These are phyloP conservation scores for Oncorhynchus keta DNA, from an alignment of 2,113 vertebrate genomes.

Conservation along the genomic window DNA sequence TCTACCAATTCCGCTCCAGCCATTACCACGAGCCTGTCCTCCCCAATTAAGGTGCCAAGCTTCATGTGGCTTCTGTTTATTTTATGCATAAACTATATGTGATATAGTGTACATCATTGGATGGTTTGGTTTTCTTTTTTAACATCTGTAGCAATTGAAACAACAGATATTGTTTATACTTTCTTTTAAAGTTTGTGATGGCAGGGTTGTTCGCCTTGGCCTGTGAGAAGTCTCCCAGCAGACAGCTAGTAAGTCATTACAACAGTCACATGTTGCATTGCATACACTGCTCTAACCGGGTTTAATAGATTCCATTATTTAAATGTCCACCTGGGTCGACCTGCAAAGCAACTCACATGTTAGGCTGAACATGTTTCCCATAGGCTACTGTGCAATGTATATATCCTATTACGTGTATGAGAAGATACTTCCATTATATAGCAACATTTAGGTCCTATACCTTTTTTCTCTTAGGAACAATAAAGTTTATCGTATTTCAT, in stretches of 20 bases:
- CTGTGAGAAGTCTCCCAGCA: constrained; percentile 61
- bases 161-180: not conserved
- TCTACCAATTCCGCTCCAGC: too few relatives aligned
- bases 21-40: too few relatives aligned
- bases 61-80: not conserved
- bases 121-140: too few relatives aligned
- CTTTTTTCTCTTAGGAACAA: too few relatives aligned
- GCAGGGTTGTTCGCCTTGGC: constrained; percentile 66
- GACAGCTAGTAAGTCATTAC: constrained; percentile 48
- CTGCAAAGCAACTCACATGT: too few relatives aligned
- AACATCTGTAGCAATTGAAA: not conserved
- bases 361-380: too few relatives aligned
- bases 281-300: not conserved
- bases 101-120: too few relatives aligned
- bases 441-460: too few relatives aligned
- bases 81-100: not conserved
- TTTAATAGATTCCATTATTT: not conserved
- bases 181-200: constrained; percentile 56
- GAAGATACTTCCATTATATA: too few relatives aligned
- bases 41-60: not conserved
- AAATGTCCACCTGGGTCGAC: too few relatives aligned
- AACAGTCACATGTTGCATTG: not conserved
- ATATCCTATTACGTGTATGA: too few relatives aligned
- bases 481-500: not conserved
- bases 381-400: too few relatives aligned